Evolutionary conservation across 2,113 vertebrate genomes (phyloP), one percentile per base, ranked within the genome.

Genomic region (Actenoides hombroni): DNA sequence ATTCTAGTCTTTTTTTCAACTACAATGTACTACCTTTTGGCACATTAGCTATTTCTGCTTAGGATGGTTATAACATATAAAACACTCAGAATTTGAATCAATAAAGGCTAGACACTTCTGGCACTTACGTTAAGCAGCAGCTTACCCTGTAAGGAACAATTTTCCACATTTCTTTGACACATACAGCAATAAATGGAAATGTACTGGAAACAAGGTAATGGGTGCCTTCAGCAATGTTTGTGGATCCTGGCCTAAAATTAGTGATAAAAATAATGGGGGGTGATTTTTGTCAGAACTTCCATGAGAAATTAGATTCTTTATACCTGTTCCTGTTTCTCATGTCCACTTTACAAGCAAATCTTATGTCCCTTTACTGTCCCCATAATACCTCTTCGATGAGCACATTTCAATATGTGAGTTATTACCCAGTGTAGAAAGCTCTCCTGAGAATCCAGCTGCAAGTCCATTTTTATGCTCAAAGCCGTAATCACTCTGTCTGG

Each of bases 391-490:
- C 95, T 96, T 74, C 40, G 9, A 42, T 31, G 68, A 94, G 53
- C 46, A 85, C 46, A 91, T 94, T 97, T 67, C 80, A 76, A 11
- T 80, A 63, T 81, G 64, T 94, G 90, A 96, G 61, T 37, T 90
- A 79, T 93, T 88, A 84, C 16, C 35, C 60, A 60, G 49, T 14
- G 61, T 10, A 80, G 80, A 92, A 54, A 91, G 67, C 57, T 94
- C 83, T 95, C 42, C 65, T 57, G 51, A 91, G 70, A 71, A 92
- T 83, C 57, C 93, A 79, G 37, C 64, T 96, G 68, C 91, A 97
- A 95, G 49, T 74, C 88, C 68, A 81, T 95, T 60, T 95, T 48
- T 90, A 11, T 94, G 67, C 83, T 74, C 81, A 70, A 96, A 97
- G 68, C 54, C 86, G 75, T 96, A 87, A 92, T 70, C 46, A 60